phyloP scores from a whole-genome alignment of 2,888 invertebrate species.

The Branchellion lobata region DNA sequence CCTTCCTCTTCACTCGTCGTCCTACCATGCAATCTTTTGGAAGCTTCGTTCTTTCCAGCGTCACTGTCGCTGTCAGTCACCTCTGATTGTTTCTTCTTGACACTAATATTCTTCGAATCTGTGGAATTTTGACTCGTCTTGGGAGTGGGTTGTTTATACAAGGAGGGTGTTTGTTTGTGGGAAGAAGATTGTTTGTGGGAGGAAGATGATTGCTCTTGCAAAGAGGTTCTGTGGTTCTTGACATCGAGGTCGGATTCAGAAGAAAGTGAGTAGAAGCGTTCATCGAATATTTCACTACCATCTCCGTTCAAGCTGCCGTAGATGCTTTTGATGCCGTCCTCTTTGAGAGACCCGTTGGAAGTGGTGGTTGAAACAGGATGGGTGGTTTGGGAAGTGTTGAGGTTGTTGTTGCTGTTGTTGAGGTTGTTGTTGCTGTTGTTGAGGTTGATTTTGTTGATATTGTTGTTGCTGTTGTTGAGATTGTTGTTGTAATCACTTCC shows the following conservation, averaged over 20 bases:
- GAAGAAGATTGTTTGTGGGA: neutral
- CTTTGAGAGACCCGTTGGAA: too few relatives aligned
- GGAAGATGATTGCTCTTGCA: neutral
- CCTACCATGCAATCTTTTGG: too few relatives aligned
- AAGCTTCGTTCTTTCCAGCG: too few relatives aligned
- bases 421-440: neutral
- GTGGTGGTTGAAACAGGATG: too few relatives aligned
- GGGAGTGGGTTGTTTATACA: too few relatives aligned
- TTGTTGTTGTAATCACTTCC: neutral
- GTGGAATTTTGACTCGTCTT: too few relatives aligned
- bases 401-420: neutral
- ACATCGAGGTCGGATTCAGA: neutral
- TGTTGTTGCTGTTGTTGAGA: neutral
- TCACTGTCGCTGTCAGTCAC: too few relatives aligned
- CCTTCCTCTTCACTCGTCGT: neutral
- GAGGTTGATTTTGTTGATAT: neutral
- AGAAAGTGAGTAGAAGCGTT: neutral
- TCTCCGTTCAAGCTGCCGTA: neutral
- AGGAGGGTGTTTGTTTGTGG: neutral
- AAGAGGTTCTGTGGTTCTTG: neutral
- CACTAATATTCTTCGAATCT: too few relatives aligned
- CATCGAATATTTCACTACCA: neutral
- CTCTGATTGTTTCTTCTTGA: too few relatives aligned
- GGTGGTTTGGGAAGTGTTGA: too few relatives aligned
- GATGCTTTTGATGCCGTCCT: neutral